These are phyloP conservation scores for Picathartes gymnocephalus DNA, from an alignment of 2,113 vertebrate genomes.

Conservation along the genomic window DNA sequence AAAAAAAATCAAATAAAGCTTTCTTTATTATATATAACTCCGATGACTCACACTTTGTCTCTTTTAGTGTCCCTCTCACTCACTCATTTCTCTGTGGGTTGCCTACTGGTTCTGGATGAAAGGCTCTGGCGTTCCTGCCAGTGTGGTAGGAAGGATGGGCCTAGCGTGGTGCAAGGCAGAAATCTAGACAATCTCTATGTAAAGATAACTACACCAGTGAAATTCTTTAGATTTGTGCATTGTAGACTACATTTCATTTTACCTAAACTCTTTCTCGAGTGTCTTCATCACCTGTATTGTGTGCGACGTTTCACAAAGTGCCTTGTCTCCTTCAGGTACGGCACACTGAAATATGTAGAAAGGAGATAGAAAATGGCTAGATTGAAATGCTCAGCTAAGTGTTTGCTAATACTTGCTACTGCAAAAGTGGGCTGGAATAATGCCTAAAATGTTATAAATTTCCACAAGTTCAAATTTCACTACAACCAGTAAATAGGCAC, in stretches of 20 bases:
- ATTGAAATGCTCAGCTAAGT: background rate
- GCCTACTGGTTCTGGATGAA: background rate
- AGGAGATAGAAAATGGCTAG: background rate
- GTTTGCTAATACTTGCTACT: background rate
- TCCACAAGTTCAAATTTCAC: background rate
- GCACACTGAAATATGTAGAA: accelerated
- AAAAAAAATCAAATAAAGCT: too few species aligned
- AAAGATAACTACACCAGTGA: background rate
- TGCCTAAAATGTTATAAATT: background rate
- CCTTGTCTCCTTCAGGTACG: background rate
- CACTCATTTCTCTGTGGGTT: background rate
- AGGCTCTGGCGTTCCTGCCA: background rate
- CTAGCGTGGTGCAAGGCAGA: background rate
- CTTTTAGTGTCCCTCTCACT: background rate
- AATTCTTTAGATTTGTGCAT: background rate
- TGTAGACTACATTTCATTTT: background rate
- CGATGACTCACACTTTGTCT: background rate
- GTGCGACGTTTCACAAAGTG: background rate
- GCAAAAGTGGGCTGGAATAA: background rate
- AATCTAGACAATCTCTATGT: background rate
- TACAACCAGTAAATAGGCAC: background rate
- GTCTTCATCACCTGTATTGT: background rate
- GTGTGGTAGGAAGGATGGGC: background rate
- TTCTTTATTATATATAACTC: background rate
- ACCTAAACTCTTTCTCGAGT: background rate